Conservation (phyloP, 2,888 invertebrate genomes). For the Xestia c-nigrum region DNA sequence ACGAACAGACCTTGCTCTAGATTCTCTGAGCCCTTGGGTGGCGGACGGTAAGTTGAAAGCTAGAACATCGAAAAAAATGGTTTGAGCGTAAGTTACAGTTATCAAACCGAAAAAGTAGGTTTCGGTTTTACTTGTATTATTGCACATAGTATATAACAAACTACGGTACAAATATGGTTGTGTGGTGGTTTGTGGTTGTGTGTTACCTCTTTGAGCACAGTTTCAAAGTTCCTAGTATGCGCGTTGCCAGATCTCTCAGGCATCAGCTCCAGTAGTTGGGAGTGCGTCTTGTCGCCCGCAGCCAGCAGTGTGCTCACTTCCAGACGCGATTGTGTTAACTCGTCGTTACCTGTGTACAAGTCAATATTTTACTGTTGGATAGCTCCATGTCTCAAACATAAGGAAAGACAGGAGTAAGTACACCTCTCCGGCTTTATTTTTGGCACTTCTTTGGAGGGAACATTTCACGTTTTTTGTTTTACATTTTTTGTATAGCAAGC, state of each 20-base stretch:
- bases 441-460: neutral
- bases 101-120: neutral
- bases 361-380: neutral
- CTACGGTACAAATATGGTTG: neutral
- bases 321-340: conserved; percentile 93
- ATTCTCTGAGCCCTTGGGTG: conserved; percentile 92
- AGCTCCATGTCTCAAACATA: neutral
- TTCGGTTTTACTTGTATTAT: neutral
- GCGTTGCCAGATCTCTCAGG: conserved; percentile 98
- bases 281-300: conserved; percentile 98
- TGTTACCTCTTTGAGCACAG: conserved; percentile 93
- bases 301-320: conserved; percentile 98
- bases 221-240: conserved; percentile 96
- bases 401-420: no score
- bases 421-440: neutral
- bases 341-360: conserved; percentile 88
- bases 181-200: neutral
- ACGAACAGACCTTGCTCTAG: conserved; percentile 97
- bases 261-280: conserved; percentile 98
- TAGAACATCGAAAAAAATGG: conserved; percentile 69
- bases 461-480: neutral
- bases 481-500: no score
- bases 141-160: neutral
- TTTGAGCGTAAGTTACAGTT: neutral
- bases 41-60: conserved; percentile 96